phyloP scores from a whole-genome alignment of 2,797 vertebrate species.

The Anguilla marmorata region DNA sequence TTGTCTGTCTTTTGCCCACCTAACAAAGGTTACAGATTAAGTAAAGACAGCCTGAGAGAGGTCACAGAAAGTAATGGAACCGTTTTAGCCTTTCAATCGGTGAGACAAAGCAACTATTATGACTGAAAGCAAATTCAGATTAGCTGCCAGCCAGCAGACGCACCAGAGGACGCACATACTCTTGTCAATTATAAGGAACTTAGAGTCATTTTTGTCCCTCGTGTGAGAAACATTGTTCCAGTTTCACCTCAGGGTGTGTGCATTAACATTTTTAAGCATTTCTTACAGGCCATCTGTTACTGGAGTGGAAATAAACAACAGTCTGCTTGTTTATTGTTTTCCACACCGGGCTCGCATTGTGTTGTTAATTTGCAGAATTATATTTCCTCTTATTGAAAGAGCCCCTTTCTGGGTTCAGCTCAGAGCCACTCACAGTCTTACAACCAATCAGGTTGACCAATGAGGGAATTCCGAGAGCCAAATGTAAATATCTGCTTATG shows the following conservation, averaged over 20 bases:
- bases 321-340: conserved; percentile 29
- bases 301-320: conserved; percentile 8
- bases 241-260: conserved; percentile 10
- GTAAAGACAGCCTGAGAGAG: not conserved
- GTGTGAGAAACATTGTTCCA: conserved; percentile 5
- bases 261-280: conserved; percentile 23
- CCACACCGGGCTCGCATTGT: not conserved
- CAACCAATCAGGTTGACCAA: too few relatives aligned
- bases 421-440: not conserved
- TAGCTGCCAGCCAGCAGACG: not conserved
- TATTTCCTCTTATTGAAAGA: not conserved
- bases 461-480: not conserved
- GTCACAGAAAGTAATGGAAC: not conserved
- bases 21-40: not conserved
- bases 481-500: not conserved
- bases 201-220: conserved; percentile 6
- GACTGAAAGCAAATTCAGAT: not conserved
- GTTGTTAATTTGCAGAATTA: too few relatives aligned
- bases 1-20: not conserved
- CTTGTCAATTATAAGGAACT: not conserved
- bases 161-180: too few relatives aligned
- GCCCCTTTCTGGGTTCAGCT: not conserved
- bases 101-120: conserved; percentile 5
- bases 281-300: conserved; percentile 24
- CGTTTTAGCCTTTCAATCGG: conserved; percentile 1